A percentile compares a stretch with the other conserved stretches of the same genome.
These are phyloP conservation scores for Macrosoma leucophasiata DNA, from an alignment of 2,888 invertebrate species.

Conservation along the genomic window DNA sequence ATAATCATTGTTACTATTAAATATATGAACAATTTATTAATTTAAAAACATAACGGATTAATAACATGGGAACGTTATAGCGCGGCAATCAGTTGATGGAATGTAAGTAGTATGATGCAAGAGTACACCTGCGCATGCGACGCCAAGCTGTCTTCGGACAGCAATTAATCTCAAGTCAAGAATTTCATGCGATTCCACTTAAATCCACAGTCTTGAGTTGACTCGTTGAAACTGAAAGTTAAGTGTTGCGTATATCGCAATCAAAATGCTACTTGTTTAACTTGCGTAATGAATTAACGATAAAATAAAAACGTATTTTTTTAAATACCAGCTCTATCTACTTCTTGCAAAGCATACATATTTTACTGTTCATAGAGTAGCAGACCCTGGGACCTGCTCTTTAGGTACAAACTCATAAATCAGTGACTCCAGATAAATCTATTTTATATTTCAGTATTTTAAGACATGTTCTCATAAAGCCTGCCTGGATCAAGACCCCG, in stretches of 20 bases:
- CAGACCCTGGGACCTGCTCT: too few relatives aligned
- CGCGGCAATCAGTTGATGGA: slow-evolving; percentile 23
- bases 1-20: too few relatives aligned
- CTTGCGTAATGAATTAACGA: slow-evolving; percentile 3
- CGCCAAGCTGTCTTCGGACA: slow-evolving; percentile 59
- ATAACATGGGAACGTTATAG: neutral
- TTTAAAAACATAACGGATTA: too few relatives aligned
- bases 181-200: slow-evolving; percentile 28
- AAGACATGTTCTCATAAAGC: too few relatives aligned
- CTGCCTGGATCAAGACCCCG: too few relatives aligned
- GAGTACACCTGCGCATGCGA: slow-evolving; percentile 42
- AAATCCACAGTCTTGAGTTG: too few relatives aligned
- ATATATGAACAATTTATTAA: too few relatives aligned
- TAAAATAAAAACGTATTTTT: neutral
- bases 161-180: slow-evolving; percentile 52
- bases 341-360: neutral
- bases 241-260: too few relatives aligned
- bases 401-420: too few relatives aligned
- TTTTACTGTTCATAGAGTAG: slow-evolving; percentile 10
- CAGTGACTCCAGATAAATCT: too few relatives aligned
- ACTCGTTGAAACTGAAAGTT: too few relatives aligned
- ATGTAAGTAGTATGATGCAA: slow-evolving; percentile 39
- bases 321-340: neutral
- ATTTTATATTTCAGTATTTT: too few relatives aligned
- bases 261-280: slow-evolving; percentile 1